phyloP scores from a whole-genome alignment of 2,888 invertebrate genomes.

The Dolichopus griseipennis region DNA sequence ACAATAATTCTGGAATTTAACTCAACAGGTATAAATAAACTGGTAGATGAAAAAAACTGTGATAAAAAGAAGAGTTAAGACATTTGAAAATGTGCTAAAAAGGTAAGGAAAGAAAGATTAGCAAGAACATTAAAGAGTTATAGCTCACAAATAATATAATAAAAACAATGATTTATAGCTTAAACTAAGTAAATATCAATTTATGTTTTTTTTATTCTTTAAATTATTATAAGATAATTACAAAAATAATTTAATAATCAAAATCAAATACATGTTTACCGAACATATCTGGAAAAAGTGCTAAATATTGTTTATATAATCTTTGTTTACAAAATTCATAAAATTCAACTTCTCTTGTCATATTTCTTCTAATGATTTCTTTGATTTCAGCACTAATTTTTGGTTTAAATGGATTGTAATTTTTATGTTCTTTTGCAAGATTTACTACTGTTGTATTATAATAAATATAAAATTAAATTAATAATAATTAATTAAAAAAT shows the following conservation, averaged over 20 bases:
- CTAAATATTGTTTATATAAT: constrained; percentile 65
- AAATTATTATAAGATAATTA: too few species aligned
- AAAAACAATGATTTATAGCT: too few species aligned
- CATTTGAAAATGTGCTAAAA: too few species aligned
- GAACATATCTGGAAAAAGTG: constrained; percentile 33
- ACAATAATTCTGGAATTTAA: too few species aligned
- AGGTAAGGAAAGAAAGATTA: too few species aligned
- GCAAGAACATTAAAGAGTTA: too few species aligned
- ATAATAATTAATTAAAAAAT: background rate
- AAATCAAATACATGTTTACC: background rate
- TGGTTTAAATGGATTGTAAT: constrained; percentile 77
- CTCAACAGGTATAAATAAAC: too few species aligned
- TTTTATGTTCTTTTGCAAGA: constrained; percentile 51
- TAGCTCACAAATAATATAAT: too few species aligned
- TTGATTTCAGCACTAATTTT: constrained; percentile 74
- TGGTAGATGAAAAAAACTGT: too few species aligned
- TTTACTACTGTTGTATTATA: background rate
- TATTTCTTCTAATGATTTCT: constrained; percentile 69
- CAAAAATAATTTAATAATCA: background rate
- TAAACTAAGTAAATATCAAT: too few species aligned
- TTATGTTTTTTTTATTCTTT: too few species aligned
- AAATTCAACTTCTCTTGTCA: constrained; percentile 80
- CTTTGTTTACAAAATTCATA: constrained; percentile 81
- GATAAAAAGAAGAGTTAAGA: too few species aligned
- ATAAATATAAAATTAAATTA: background rate